These are phyloP conservation scores for Drosophila meridionalis DNA, from an alignment of 2,888 invertebrate genomes.

Conservation along the genomic window DNA sequence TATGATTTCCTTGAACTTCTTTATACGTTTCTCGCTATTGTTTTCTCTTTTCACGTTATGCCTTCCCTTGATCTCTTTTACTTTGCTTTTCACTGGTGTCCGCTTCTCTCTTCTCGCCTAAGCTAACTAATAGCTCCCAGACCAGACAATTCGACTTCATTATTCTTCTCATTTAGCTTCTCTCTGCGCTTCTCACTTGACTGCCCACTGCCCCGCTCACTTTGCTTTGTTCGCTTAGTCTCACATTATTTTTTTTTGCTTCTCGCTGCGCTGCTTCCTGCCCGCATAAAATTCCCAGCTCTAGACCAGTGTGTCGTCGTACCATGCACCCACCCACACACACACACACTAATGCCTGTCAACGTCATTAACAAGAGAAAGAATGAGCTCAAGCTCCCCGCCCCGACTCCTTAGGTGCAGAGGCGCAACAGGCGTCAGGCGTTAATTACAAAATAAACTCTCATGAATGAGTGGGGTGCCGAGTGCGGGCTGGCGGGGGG, in stretches of 20 bases:
- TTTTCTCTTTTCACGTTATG: not conserved
- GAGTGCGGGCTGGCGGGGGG: conserved; percentile 3
- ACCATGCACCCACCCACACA: not conserved
- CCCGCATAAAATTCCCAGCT: conserved; percentile 10
- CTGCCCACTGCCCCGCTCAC: not conserved
- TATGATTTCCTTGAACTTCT: not conserved
- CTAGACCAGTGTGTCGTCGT: conserved; percentile 3
- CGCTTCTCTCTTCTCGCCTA: not conserved
- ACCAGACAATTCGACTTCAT: not conserved
- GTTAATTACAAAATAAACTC: conserved; percentile 85
- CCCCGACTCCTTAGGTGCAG: conserved; percentile 57
- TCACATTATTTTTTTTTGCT: not conserved
- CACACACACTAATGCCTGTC: conserved; percentile 30
- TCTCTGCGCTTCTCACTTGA: not conserved
- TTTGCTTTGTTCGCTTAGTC: not conserved
- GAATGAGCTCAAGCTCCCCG: conserved; percentile 39
- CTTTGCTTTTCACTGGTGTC: not conserved
- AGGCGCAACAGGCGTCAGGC: conserved; percentile 83
- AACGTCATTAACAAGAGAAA: conserved; percentile 76
- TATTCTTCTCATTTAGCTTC: not conserved
- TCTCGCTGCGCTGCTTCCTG: conserved; percentile 1
- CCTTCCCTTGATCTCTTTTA: not conserved
- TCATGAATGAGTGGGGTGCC: conserved; percentile 40
- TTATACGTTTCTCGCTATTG: not conserved
- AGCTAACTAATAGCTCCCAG: not conserved